A percentile compares a stretch with the other conserved stretches of the same genome.
Conservation (phyloP, 2,113 vertebrate genomes). For the Aphelocoma coerulescens region DNA sequence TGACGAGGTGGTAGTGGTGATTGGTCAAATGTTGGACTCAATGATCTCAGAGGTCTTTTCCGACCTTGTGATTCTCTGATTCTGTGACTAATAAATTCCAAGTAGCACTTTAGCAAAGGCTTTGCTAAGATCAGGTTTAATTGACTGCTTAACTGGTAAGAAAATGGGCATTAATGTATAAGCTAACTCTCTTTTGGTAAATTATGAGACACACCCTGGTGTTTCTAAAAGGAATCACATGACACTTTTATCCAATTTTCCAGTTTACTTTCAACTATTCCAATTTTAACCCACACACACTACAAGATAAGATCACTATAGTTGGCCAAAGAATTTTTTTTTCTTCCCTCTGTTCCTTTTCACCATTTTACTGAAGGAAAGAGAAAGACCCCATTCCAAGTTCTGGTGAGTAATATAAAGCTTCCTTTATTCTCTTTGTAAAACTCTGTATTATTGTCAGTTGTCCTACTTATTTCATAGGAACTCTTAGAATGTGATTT, state of each 20-base stretch:
- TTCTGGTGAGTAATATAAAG: not conserved
- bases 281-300: not conserved
- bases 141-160: not conserved
- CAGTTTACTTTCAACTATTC: not conserved
- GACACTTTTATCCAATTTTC: not conserved
- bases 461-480: not conserved
- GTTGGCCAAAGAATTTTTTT: not conserved
- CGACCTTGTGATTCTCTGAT: not conserved
- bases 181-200: not conserved
- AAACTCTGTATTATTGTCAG: not conserved
- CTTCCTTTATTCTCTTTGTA: not conserved
- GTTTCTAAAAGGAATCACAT: not conserved
- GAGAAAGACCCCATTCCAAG: not conserved
- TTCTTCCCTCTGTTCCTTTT: not conserved
- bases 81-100: not conserved
- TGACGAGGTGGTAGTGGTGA: not conserved
- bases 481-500: not conserved
- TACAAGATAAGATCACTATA: not conserved
- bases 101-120: not conserved
- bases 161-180: not conserved
- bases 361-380: not conserved
- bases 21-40: rapidly evolving
- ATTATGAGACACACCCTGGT: not conserved
- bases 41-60: not conserved
- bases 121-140: not conserved